Evolutionary conservation across 1,140 invertebrate species (phyloP), one percentile per base, ranked within the genome.

Genomic region (Leucophenga varia): DNA sequence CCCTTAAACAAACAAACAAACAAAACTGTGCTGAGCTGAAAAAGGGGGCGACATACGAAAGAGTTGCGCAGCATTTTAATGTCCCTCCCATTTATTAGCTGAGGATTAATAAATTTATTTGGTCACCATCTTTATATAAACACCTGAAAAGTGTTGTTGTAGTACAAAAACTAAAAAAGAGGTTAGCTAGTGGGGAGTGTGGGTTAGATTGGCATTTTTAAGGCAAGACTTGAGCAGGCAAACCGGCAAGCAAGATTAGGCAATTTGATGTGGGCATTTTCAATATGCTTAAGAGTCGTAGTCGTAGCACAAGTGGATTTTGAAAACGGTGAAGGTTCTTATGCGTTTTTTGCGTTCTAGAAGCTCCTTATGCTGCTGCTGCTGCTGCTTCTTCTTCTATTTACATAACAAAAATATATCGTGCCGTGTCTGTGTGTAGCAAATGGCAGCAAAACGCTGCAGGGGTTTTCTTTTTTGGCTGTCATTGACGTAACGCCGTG

Each of bases 91-190:
- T 68, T 68, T 68, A 68, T 71, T 69, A 69, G 64, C 65, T 36
- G 40, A 65, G 61, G 61, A 71, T 69, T 69, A 69, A 69, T 69
- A 61, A 69, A 69, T 69, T 70, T 69, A 69, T 69, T 69, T 69
- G 64, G 64, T 69, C 64, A 69, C 64, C 67, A 57, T 57, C 57
- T 56, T 68, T 64, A 67, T 67, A 63, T 68, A 67, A 67, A 68
- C 63, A 63, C 45, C 56, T n/a, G n/a, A n/a, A 56, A 53, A 49
- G 57, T 32, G 47, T 25, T 35, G 34, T 12, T 34, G 8, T 32
- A n/a, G n/a, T n/a, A n/a, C n/a, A n/a, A n/a, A n/a, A n/a, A n/a
- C n/a, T n/a, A n/a, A 25, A 32, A 16, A 10, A 14, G 18, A 18
- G 2, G 41, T 6, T 8, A 20, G 14, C 14, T 5, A 22, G 40